Evolutionary conservation across 1,140 invertebrate genomes (phyloP).

Genomic region (Euwallacea similis): DNA sequence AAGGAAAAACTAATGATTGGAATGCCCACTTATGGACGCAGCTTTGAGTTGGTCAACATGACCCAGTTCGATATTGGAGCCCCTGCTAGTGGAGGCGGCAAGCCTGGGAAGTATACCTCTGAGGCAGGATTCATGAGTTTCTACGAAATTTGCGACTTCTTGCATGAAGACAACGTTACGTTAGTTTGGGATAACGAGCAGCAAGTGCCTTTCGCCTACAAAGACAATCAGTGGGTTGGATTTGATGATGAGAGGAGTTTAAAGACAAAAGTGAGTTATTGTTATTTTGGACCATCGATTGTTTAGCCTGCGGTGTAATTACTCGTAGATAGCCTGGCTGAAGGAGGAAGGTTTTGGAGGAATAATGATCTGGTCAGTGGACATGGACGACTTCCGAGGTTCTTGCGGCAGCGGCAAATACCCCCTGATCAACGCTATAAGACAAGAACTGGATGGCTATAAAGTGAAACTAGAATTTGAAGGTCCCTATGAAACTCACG

Average conservation of each 20-base stretch:
- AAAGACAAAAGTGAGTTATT: conserved; percentile 79
- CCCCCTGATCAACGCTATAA: conserved; percentile 86
- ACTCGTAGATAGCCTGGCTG: conserved; percentile 83
- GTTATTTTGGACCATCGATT: not conserved
- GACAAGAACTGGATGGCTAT: conserved; percentile 81
- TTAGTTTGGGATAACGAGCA: conserved; percentile 96
- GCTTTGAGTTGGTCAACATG: conserved; percentile 88
- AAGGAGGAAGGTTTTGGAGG: conserved; percentile 93
- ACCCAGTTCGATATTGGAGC: conserved; percentile 91
- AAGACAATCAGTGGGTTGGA: conserved; percentile 91
- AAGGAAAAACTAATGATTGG: conserved; percentile 95
- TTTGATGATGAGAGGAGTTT: conserved; percentile 94
- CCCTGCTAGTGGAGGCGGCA: conserved; percentile 82
- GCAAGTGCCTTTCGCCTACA: conserved; percentile 92
- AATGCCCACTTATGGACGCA: conserved; percentile 92
- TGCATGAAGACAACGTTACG: conserved; percentile 88
- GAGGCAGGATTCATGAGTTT: conserved; percentile 91
- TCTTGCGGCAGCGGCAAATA: conserved; percentile 88
- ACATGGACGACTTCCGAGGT: conserved; percentile 94
- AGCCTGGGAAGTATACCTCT: conserved; percentile 80
- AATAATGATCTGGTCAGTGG: conserved; percentile 96
- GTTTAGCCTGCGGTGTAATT: too few species aligned
- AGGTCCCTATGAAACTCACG: conserved; percentile 78
- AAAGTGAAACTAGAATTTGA: conserved; percentile 83
- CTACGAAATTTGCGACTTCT: conserved; percentile 94